Conservation (phyloP, 2,797 vertebrate species). For the Chaunax sp. region DNA sequence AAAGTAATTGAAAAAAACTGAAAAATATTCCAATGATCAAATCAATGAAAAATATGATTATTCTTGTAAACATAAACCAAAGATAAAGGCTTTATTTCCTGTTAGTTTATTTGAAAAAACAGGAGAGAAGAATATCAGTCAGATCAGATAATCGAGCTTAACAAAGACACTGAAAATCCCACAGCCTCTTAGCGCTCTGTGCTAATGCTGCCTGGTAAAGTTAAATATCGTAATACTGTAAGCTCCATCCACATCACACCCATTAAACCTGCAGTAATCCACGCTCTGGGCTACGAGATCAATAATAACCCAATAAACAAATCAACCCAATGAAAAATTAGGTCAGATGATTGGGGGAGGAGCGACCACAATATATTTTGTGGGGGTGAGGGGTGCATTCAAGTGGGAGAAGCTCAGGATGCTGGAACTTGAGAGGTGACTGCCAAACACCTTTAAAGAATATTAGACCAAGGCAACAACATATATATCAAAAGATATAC, state of each 20-base stretch:
- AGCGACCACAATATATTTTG: neutral
- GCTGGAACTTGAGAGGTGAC: neutral
- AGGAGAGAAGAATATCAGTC: constrained; percentile 5
- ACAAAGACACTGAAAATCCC: constrained; percentile 1
- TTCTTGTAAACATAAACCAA: neutral
- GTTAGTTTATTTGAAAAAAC: constrained; percentile 1
- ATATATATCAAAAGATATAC: no score
- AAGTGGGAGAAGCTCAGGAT: neutral
- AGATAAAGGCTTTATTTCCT: neutral
- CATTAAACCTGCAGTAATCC: constrained; percentile 50
- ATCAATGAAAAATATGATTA: no score
- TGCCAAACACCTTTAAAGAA: neutral
- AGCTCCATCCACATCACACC: constrained; percentile 27
- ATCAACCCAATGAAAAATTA: constrained; percentile 25
- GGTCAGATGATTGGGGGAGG: constrained; percentile 29
- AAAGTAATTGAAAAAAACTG: no score
- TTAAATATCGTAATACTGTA: constrained; percentile 14
- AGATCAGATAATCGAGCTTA: constrained; percentile 24
- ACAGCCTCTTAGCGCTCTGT: constrained; percentile 7
- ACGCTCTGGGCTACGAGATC: constrained; percentile 44
- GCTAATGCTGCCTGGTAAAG: neutral
- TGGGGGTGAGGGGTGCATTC: neutral
- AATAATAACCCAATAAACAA: constrained; percentile 50
- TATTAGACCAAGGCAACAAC: neutral
- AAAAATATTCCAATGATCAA: no score